Evolutionary conservation across 2,113 vertebrate genomes (phyloP).

Genomic region (Vulpes vulpes): DNA sequence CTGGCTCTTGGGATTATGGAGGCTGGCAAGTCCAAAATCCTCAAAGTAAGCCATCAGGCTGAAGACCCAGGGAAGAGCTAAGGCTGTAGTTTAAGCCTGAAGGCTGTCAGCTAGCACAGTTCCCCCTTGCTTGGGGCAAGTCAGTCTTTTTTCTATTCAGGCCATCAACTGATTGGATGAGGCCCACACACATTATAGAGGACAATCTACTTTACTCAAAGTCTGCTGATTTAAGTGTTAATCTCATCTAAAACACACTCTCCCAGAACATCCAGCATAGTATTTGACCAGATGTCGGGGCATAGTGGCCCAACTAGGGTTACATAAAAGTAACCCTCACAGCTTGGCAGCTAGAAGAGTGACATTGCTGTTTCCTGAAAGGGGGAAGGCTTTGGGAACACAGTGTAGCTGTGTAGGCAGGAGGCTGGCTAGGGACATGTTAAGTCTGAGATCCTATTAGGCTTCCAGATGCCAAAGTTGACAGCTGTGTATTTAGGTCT

Average conservation of each 20-base stretch:
- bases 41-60: no score
- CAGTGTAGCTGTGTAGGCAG: neutral
- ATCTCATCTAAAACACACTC: neutral
- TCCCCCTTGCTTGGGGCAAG: neutral
- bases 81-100: neutral
- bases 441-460: neutral
- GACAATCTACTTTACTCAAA: neutral
- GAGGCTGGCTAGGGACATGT: neutral
- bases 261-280: neutral
- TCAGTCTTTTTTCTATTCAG: neutral
- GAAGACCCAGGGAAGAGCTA: neutral
- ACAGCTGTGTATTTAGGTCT: neutral
- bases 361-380: neutral
- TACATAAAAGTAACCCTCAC: neutral
- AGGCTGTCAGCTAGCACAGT: neutral
- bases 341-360: neutral
- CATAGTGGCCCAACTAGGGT: neutral
- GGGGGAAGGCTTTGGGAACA: neutral
- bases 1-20: neutral
- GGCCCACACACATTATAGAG: neutral
- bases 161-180: neutral
- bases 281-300: neutral
- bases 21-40: no score
- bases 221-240: neutral
- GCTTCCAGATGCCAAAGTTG: neutral